These are phyloP conservation scores for Drosophila nigricruria DNA, from an alignment of 2,888 invertebrate species.

Conservation along the genomic window DNA sequence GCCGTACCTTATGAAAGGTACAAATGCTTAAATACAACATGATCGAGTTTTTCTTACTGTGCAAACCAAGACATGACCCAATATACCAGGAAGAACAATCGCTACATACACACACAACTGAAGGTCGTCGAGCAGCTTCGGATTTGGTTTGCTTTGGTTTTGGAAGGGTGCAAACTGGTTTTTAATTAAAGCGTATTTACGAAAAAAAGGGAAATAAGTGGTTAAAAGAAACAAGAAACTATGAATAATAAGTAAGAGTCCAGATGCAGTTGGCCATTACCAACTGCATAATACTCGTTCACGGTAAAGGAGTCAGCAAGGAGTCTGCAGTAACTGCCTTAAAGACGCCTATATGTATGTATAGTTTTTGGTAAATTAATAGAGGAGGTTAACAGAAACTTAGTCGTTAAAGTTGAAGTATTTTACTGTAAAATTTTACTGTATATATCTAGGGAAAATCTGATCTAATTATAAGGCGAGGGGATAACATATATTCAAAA, in stretches of 20 bases:
- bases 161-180: constrained; percentile 63
- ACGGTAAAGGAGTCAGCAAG: not conserved
- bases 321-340: not conserved
- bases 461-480: too few relatives aligned
- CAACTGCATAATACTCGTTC: not conserved
- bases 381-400: too few relatives aligned
- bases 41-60: not conserved
- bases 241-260: not conserved
- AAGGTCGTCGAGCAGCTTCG: constrained; percentile 34
- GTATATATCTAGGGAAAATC: too few relatives aligned
- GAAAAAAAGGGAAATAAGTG: constrained; percentile 20
- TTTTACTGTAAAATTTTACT: too few relatives aligned
- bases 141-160: not conserved
- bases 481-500: too few relatives aligned
- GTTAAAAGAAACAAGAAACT: constrained; percentile 24
- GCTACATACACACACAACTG: constrained; percentile 13
- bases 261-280: not conserved
- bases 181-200: constrained; percentile 67
- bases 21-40: too few relatives aligned
- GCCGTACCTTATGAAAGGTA: not conserved
- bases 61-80: not conserved
- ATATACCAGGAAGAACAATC: not conserved
- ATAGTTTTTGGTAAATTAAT: too few relatives aligned
- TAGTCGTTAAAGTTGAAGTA: too few relatives aligned
- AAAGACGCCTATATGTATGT: too few relatives aligned